These are phyloP conservation scores for Acleris cristana DNA, from an alignment of 2,888 invertebrate genomes.

Conservation along the genomic window DNA sequence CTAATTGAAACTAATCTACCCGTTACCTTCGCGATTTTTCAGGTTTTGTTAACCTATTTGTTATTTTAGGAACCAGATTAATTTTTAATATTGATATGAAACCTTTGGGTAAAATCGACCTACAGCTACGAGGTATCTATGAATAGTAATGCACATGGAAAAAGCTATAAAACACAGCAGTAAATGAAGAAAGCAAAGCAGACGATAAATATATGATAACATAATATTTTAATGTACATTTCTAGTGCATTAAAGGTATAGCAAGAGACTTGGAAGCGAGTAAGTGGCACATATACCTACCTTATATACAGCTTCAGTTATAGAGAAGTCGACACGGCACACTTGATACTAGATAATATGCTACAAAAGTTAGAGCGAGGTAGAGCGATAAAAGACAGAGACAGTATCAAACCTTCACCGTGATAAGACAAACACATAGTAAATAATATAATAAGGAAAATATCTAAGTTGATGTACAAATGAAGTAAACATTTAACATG, in stretches of 20 bases:
- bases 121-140: neutral
- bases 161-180: conserved; percentile 56
- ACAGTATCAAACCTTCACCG: conserved; percentile 82
- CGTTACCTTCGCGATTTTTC: conserved; percentile 5
- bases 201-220: conserved; percentile 6
- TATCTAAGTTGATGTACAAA: conserved; percentile 23
- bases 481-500: conserved; percentile 29
- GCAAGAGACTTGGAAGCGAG: conserved; percentile 58
- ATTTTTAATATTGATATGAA: neutral
- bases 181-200: conserved; percentile 41
- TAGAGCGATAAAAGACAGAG: conserved; percentile 56
- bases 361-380: conserved; percentile 41
- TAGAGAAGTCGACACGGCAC: conserved; percentile 46
- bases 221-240: conserved; percentile 5
- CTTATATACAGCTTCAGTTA: conserved; percentile 60
- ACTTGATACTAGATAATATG: conserved; percentile 39
- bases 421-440: conserved; percentile 58
- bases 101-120: neutral
- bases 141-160: conserved; percentile 11
- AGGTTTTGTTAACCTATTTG: neutral
- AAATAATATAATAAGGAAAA: conserved; percentile 41
- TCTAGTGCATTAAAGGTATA: conserved; percentile 42
- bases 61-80: neutral
- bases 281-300: conserved; percentile 65
- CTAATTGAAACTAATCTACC: conserved; percentile 18